Conservation (phyloP, 2,888 invertebrate genomes). For the Sinopyrophorus schimmeli region DNA sequence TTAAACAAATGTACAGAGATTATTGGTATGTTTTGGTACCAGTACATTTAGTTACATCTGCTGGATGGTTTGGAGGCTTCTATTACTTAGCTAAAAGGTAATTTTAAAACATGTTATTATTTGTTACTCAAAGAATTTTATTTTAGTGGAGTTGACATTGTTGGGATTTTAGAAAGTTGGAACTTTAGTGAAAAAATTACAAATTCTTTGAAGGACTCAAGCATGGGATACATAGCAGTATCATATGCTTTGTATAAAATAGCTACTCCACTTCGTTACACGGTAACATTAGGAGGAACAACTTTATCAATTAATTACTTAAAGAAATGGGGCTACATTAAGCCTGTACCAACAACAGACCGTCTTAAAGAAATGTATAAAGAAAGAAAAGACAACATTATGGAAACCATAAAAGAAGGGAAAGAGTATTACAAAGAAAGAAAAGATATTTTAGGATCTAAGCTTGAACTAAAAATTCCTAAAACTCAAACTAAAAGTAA, state of each 20-base stretch:
- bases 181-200: conserved; percentile 80
- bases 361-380: conserved; percentile 66
- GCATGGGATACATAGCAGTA: conserved; percentile 86
- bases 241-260: conserved; percentile 93
- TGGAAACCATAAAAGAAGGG: conserved; percentile 64
- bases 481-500: conserved; percentile 47
- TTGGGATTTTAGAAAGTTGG: conserved; percentile 73
- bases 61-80: conserved; percentile 85
- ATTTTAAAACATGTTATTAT: conserved; percentile 17
- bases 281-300: conserved; percentile 89
- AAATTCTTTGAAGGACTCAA: conserved; percentile 74
- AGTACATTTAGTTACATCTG: conserved; percentile 88
- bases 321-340: conserved; percentile 77
- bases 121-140: too few species aligned
- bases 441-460: conserved; percentile 60
- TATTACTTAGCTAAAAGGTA: conserved; percentile 87
- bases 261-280: conserved; percentile 86
- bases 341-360: conserved; percentile 73
- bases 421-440: conserved; percentile 56
- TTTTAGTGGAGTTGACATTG: conserved; percentile 95
- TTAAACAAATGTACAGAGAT: conserved; percentile 90
- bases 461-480: conserved; percentile 54
- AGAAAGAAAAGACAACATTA: conserved; percentile 64
- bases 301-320: conserved; percentile 83
- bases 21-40: conserved; percentile 97